Base-by-base conservation (phyloP, 2,113 vertebrate species). In the Leucoraja erinaceus region DNA sequence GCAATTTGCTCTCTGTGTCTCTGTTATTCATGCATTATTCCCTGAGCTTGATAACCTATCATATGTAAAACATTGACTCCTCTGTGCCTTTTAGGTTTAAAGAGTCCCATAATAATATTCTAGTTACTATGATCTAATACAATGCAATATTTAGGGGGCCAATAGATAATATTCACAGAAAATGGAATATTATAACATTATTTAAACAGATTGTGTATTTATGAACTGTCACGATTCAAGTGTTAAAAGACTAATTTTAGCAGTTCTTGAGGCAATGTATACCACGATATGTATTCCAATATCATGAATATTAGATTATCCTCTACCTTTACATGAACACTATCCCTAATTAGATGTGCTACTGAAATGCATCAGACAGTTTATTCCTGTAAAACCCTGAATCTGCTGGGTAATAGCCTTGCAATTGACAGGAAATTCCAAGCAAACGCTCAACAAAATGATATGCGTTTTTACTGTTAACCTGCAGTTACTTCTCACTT, bases 151-250 rank as follows among this genome's bases (percentile, higher is more conserved):
- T 0, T 86, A 86, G 28, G 10, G 83, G 10, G 83, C 25, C 83
- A n/a, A 86, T 86, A 86, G 61, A 61, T 86, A 28, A 61, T n/a
- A n/a, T 86, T 86, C 20, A 54, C 83, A 61, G 83, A 61, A 72
- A 61, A 56, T 10, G 59, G 56, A 61, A 61, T 63, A n/a, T 56
- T 5, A 9, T 56, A 56, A 83, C 54, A 56, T 61, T 11, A 61
- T 47, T 47, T 47, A 61, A 61, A 72, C 33, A 20, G 86, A 68
- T 70, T 90, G 88, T 72, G 66, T 16, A 90, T 47, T 47, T 90
- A 72, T 68, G n/a, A 47, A 90, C 61, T 90, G 63, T 72, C 31
- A 90, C 20, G 47, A 22, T 11, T 90, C 31, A 47, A 72, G 66
- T 12, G 66, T 66, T 28, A 38, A 68, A 90, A 22, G 31, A 90